phyloP scores from a whole-genome alignment of 1,140 invertebrate genomes.

The Pararge aegeria region DNA sequence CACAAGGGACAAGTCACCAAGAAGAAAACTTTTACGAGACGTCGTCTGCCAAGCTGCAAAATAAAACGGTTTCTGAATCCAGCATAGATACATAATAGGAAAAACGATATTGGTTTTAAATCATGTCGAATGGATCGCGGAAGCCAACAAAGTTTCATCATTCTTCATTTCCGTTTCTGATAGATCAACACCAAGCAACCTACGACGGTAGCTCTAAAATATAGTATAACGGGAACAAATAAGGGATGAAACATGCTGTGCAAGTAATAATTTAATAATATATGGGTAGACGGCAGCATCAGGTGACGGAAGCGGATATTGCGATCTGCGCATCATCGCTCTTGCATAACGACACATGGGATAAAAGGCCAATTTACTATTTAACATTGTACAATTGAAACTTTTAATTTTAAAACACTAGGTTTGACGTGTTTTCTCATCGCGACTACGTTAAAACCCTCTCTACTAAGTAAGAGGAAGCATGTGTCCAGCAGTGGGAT shows the following conservation, averaged over 20 bases:
- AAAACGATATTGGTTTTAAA: neutral
- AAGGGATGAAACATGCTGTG: neutral
- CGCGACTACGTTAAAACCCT: no score
- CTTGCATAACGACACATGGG: neutral
- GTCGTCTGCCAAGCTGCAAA: neutral
- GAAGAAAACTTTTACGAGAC: neutral
- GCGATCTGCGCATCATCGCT: conserved; percentile 10
- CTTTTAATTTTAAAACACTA: neutral
- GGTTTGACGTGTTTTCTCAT: no score
- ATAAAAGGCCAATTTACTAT: neutral
- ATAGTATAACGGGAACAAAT: neutral
- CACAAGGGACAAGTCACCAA: neutral
- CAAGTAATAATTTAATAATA: conserved; percentile 11
- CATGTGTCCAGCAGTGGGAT: no score
- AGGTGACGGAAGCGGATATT: conserved; percentile 17
- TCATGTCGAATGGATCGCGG: no score
- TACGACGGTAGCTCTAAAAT: neutral
- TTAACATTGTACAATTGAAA: neutral
- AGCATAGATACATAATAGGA: neutral
- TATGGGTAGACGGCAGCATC: conserved; percentile 4
- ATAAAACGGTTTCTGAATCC: neutral
- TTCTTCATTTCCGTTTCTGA: no score
- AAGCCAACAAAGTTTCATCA: no score
- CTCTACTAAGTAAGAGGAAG: no score
- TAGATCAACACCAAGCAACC: no score